Evolutionary conservation across 2,888 invertebrate species (phyloP).

Genomic region (Boloria selene): DNA sequence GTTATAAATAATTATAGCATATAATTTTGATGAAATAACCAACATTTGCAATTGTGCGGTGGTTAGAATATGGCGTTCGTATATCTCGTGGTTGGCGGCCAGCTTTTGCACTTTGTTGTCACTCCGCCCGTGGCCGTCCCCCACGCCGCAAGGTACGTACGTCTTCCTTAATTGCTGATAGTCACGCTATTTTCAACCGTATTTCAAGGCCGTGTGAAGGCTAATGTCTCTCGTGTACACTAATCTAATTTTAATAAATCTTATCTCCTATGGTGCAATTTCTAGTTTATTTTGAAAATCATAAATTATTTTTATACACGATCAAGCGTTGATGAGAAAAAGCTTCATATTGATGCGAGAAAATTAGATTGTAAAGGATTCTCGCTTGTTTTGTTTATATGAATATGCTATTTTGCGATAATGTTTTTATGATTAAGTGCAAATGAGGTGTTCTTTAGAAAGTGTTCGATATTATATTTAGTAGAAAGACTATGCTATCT

Average conservation of each 20-base stretch:
- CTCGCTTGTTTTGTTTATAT: too few species aligned
- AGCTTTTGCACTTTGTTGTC: slow-evolving; percentile 52
- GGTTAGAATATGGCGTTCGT: slow-evolving; percentile 35
- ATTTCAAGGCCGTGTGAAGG: slow-evolving; percentile 26
- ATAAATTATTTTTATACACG: background rate
- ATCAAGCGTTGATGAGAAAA: background rate
- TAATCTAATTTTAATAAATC: slow-evolving; percentile 42
- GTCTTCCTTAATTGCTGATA: slow-evolving; percentile 35
- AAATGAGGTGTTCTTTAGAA: too few species aligned
- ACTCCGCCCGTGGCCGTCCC: slow-evolving; percentile 63
- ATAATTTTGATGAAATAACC: slow-evolving; percentile 22
- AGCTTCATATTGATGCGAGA: background rate
- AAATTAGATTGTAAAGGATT: too few species aligned
- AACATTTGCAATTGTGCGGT: slow-evolving; percentile 15
- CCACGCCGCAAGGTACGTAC: slow-evolving; percentile 64
- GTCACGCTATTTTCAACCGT: slow-evolving; percentile 37
- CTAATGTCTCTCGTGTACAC: slow-evolving; percentile 16
- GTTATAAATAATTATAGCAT: background rate
- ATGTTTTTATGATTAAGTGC: too few species aligned
- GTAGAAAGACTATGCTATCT: too few species aligned
- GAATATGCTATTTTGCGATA: too few species aligned
- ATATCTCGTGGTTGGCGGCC: slow-evolving; percentile 48
- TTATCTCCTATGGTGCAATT: slow-evolving; percentile 45
- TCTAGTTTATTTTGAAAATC: slow-evolving; percentile 19
- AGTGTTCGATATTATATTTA: too few species aligned